A percentile compares a stretch with the other conserved stretches of the same genome.
These are phyloP conservation scores for Parascotia fuliginaria DNA, from an alignment of 2,888 invertebrate species.

Conservation along the genomic window DNA sequence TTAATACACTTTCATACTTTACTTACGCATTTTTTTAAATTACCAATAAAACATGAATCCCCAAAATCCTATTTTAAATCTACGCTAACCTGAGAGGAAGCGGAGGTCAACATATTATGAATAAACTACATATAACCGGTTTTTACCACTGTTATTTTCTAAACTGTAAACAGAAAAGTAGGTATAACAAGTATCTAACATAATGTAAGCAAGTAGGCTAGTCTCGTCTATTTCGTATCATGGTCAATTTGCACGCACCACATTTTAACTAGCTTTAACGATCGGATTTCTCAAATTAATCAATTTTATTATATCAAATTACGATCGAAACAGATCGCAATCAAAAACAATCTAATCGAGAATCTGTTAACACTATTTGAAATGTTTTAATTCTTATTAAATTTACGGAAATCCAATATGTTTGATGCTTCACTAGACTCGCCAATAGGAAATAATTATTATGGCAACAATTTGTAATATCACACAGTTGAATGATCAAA, in stretches of 20 bases:
- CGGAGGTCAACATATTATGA: no score
- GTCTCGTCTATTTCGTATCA: conserved; percentile 27
- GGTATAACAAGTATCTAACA: conserved; percentile 10
- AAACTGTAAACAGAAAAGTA: no score
- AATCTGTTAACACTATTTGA: not conserved
- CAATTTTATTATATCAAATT: conserved; percentile 31
- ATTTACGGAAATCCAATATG: conserved; percentile 7
- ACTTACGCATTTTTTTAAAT: no score
- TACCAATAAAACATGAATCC: no score
- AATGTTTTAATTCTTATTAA: not conserved
- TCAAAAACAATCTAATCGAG: conserved; percentile 21
- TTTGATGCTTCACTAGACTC: not conserved
- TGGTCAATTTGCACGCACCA: conserved; percentile 39
- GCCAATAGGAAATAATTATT: not conserved
- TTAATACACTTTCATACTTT: no score
- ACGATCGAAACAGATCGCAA: conserved; percentile 17
- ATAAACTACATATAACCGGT: no score
- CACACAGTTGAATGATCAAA: not conserved
- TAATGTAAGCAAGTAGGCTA: conserved; percentile 31
- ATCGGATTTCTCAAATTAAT: conserved; percentile 29
- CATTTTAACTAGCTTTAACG: conserved; percentile 24
- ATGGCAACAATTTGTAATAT: not conserved
- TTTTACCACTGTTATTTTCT: no score
- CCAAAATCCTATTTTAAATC: no score
- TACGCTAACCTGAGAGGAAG: no score